Conservation (phyloP, 2,888 invertebrate genomes). For the Syritta pipiens region DNA sequence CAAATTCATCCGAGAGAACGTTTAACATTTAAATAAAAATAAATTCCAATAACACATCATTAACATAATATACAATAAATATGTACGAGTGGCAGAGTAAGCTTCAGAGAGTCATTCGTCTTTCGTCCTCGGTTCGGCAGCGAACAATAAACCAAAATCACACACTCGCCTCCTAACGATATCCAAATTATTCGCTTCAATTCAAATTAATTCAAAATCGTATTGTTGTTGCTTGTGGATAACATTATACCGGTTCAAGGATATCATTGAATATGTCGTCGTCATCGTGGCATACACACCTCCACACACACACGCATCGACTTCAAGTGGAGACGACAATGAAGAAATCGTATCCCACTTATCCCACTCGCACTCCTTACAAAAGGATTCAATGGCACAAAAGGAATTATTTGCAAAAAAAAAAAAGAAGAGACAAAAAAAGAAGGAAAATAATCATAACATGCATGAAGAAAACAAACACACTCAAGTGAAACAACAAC, state of each 20-base stretch:
- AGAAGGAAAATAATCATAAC: conserved; percentile 51
- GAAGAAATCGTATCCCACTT: conserved; percentile 40
- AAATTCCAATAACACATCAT: conserved; percentile 70
- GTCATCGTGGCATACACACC: background rate
- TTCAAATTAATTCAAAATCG: conserved; percentile 69
- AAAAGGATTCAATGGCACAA: conserved; percentile 67
- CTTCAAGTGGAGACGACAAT: background rate
- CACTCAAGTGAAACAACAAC: conserved; percentile 48
- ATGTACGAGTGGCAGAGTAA: conserved; percentile 47
- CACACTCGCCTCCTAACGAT: conserved; percentile 59
- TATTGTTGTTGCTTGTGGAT: conserved; percentile 64
- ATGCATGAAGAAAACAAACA: conserved; percentile 53
- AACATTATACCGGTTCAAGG: conserved; percentile 64
- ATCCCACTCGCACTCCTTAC: conserved; percentile 37
- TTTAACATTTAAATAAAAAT: conserved; percentile 44
- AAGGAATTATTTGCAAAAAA: conserved; percentile 54
- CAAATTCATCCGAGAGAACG: conserved; percentile 51
- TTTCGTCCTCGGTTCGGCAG: too few relatives aligned
- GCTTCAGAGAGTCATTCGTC: too few relatives aligned
- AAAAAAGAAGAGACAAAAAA: conserved; percentile 24
- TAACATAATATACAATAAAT: conserved; percentile 73
- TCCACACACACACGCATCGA: background rate
- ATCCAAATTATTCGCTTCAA: conserved; percentile 69
- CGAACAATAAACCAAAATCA: conserved; percentile 66
- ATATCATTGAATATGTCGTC: conserved; percentile 48